Percentiles rank a stretch among this genome's conserved stretches.
phyloP scores from a whole-genome alignment of 2,113 vertebrate species.

The Amblyornis subalaris region DNA sequence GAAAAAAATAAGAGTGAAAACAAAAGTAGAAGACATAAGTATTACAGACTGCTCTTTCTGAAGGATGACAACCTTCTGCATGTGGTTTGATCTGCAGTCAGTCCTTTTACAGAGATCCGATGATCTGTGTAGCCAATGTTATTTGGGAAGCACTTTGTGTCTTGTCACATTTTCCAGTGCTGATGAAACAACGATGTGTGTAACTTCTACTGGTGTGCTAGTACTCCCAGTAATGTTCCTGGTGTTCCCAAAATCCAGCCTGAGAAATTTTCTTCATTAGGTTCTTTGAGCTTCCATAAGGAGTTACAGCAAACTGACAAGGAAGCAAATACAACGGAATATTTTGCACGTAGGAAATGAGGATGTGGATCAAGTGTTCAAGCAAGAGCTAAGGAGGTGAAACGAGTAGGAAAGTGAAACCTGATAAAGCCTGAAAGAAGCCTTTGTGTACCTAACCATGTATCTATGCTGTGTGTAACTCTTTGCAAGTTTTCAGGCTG shows the following conservation, averaged over 20 bases:
- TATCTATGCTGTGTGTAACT: background rate
- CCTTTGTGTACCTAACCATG: background rate
- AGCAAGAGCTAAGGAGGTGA: background rate
- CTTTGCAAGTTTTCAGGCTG: background rate
- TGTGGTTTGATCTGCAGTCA: background rate
- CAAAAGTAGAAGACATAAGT: background rate
- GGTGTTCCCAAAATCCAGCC: background rate
- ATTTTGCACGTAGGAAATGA: background rate
- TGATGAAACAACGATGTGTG: background rate
- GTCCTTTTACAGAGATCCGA: background rate
- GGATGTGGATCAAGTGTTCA: accelerated
- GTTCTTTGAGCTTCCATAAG: background rate
- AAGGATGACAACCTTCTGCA: background rate
- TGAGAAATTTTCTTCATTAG: background rate
- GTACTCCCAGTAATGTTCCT: background rate
- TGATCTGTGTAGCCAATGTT: background rate
- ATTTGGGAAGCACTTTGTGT: background rate
- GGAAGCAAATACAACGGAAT: background rate
- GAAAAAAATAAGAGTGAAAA: background rate
- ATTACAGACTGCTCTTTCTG: background rate
- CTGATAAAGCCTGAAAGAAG: background rate
- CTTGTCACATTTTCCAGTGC: background rate
- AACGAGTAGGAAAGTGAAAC: background rate
- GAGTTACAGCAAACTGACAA: background rate
- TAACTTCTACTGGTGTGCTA: background rate